A percentile compares a stretch with the other conserved stretches of the same genome.
Evolutionary conservation across 2,888 invertebrate species (phyloP).

Genomic region (Drosophila colorata): DNA sequence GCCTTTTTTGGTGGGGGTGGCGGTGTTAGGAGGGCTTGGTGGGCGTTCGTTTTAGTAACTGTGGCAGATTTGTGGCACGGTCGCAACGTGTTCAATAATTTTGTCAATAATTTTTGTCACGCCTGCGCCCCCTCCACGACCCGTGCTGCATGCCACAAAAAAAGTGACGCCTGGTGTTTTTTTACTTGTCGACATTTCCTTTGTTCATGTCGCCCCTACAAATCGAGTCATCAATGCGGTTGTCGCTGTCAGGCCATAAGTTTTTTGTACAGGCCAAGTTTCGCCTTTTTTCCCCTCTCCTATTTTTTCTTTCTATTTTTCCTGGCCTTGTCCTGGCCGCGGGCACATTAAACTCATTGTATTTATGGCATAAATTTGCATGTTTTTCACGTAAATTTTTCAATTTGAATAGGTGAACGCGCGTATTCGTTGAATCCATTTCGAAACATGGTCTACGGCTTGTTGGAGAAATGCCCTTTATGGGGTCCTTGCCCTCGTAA

Average conservation of each 20-base stretch:
- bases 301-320: slow-evolving; percentile 12
- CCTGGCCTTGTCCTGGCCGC: slow-evolving; percentile 36
- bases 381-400: slow-evolving; percentile 81
- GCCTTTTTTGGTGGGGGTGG: slow-evolving; percentile 34
- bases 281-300: slow-evolving; percentile 18
- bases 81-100: slow-evolving; percentile 80
- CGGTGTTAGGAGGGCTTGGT: not conserved
- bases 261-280: slow-evolving; percentile 58
- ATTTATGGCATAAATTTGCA: slow-evolving; percentile 82
- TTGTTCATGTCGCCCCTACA: slow-evolving; percentile 63
- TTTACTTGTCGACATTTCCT: slow-evolving; percentile 5
- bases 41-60: slow-evolving; percentile 7
- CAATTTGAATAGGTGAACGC: slow-evolving; percentile 74
- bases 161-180: slow-evolving; percentile 32
- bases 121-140: slow-evolving; percentile 11
- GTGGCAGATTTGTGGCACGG: slow-evolving; percentile 47
- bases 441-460: not conserved
- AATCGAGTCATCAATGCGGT: slow-evolving; percentile 72
- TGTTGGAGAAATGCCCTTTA: slow-evolving; percentile 12
- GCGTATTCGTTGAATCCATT: slow-evolving; percentile 29
- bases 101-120: slow-evolving; percentile 70
- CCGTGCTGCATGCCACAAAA: slow-evolving; percentile 31
- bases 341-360: slow-evolving; percentile 80
- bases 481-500: slow-evolving; percentile 7
- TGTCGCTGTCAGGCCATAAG: slow-evolving; percentile 64